Evolutionary conservation across 2,888 invertebrate genomes (phyloP).

Genomic region (Acrocyrtus sp.): DNA sequence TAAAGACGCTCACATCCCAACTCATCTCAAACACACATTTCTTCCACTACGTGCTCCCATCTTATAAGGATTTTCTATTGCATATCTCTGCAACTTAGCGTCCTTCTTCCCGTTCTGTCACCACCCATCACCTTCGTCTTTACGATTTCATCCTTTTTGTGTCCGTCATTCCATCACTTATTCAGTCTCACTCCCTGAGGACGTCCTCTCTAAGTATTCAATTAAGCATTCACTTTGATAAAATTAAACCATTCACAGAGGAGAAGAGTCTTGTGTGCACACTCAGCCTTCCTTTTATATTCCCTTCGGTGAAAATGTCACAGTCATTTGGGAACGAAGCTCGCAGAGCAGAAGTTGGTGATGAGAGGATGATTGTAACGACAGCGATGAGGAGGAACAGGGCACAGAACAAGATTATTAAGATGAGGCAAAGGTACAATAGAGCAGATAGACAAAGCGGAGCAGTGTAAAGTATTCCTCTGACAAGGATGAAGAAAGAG

Average conservation of each 20-base stretch:
- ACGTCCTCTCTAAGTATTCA: neutral
- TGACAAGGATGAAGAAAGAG: conserved; percentile 2
- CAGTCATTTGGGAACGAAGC: neutral
- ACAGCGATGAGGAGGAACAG: no score
- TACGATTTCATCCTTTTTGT: neutral
- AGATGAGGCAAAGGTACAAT: neutral
- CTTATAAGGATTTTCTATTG: no score
- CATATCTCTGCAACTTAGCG: no score
- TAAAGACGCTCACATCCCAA: no score
- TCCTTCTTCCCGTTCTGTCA: neutral
- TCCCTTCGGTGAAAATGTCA: conserved; percentile 23
- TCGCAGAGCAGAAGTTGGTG: no score
- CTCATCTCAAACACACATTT: neutral
- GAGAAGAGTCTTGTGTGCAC: neutral
- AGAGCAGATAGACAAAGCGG: neutral
- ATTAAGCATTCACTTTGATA: neutral
- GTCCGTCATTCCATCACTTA: neutral
- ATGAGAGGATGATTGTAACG: neutral
- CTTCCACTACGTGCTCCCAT: neutral
- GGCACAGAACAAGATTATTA: neutral
- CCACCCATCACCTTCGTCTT: neutral
- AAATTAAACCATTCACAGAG: neutral
- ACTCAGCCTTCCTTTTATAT: neutral
- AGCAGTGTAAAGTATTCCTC: neutral
- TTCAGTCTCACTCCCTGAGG: neutral